phyloP scores from a whole-genome alignment of 2,113 vertebrate species.

The Elachura formosa region DNA sequence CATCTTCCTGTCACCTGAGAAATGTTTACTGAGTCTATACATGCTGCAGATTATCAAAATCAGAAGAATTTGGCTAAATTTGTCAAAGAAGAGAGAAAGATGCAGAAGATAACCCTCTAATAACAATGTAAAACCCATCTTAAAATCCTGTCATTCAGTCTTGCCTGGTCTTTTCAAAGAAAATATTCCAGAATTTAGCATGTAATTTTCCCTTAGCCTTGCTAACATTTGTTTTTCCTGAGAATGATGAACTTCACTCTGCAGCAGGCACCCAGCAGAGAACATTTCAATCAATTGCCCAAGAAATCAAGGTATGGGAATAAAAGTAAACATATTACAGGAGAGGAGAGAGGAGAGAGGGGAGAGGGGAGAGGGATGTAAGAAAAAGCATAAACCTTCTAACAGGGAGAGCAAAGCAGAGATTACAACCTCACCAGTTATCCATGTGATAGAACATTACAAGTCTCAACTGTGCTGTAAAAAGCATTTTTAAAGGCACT shows the following conservation, averaged over 20 bases:
- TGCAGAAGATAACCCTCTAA: neutral
- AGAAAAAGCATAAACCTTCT: neutral
- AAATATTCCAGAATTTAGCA: neutral
- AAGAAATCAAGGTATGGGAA: neutral
- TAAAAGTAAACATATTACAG: neutral
- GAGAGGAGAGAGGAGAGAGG: too few species aligned
- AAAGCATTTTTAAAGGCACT: neutral
- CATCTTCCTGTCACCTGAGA: neutral
- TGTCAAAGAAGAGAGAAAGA: neutral
- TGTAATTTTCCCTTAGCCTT: neutral
- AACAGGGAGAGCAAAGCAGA: neutral
- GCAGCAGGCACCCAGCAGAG: neutral
- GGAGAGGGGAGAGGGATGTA: too few species aligned
- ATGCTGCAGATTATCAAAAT: neutral
- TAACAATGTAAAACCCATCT: neutral
- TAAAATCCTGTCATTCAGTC: neutral
- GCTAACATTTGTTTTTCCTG: neutral
- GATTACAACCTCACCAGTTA: neutral
- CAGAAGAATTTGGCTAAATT: neutral
- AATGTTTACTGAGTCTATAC: neutral
- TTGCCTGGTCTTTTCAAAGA: neutral
- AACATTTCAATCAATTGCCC: neutral
- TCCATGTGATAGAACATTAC: neutral
- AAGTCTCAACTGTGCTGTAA: neutral
- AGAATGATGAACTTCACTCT: neutral